Conservation (phyloP, 2,113 vertebrate species). For the Entelurus aequoreus region DNA sequence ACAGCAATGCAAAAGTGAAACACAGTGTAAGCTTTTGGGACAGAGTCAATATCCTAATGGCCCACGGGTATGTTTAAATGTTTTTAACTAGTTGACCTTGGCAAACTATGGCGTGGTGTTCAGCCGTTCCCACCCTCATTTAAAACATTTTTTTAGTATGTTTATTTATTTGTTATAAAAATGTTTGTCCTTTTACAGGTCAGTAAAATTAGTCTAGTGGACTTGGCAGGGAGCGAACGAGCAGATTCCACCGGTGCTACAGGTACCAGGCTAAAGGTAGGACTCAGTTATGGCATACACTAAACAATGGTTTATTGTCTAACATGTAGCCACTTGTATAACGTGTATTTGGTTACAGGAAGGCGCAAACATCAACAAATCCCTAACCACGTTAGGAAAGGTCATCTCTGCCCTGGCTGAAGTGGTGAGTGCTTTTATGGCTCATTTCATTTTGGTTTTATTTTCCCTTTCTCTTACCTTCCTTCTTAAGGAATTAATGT, state of each 20-base stretch:
- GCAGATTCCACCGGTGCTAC: constrained; percentile 98
- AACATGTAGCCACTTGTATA: background rate
- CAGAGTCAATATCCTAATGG: no score
- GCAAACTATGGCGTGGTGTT: no score
- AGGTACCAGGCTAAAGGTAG: constrained; percentile 94
- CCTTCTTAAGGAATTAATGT: constrained; percentile 34
- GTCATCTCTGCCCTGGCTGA: constrained; percentile 97
- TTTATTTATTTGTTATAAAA: background rate
- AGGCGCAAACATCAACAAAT: constrained; percentile 99
- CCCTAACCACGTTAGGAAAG: constrained; percentile 96
- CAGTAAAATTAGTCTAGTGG: constrained; percentile 98
- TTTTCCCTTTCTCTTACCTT: background rate
- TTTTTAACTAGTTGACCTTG: background rate
- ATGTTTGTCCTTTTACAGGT: constrained; percentile 72
- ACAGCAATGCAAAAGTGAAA: no score
- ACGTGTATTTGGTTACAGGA: constrained; percentile 74
- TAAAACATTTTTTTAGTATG: no score
- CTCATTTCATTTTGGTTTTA: constrained; percentile 7
- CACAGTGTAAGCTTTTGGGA: no score
- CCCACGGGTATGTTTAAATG: no score
- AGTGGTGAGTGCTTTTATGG: constrained; percentile 82
- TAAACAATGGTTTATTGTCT: background rate
- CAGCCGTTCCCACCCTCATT: no score
- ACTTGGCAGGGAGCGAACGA: constrained; percentile 93
- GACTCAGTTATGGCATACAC: background rate